Percentiles rank a stretch among this genome's conserved stretches.
These are phyloP conservation scores for Eupeodes luniger DNA, from an alignment of 2,888 invertebrate species.

Conservation along the genomic window DNA sequence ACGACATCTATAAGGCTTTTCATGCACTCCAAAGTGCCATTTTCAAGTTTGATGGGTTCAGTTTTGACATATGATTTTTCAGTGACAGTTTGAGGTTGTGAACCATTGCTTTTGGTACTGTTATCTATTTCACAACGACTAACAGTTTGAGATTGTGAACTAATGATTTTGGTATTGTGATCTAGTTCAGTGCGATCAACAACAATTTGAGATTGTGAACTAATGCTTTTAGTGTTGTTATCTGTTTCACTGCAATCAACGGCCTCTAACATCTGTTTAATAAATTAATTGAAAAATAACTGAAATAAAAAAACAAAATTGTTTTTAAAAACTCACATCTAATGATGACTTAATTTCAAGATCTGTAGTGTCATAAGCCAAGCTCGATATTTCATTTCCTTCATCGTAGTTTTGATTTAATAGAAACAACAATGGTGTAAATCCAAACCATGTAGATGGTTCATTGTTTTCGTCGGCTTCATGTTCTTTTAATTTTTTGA, in stretches of 20 bases:
- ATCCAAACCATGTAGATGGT: conserved; percentile 50
- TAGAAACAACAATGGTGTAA: conserved; percentile 41
- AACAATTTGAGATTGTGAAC: not conserved
- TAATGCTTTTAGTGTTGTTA: too few species aligned
- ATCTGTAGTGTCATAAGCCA: not conserved
- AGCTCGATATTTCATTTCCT: not conserved
- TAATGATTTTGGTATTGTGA: too few species aligned
- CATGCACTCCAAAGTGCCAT: conserved; percentile 22
- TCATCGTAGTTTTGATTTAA: not conserved
- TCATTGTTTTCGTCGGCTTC: not conserved
- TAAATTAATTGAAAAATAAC: not conserved
- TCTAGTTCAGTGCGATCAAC: too few species aligned
- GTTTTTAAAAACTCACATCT: conserved; percentile 19
- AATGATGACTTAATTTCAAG: not conserved
- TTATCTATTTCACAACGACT: not conserved
- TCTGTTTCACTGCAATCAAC: too few species aligned
- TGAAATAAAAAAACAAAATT: too few species aligned
- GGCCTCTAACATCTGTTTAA: too few species aligned
- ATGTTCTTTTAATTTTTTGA: not conserved
- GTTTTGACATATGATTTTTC: not conserved
- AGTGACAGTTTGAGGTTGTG: conserved; percentile 2
- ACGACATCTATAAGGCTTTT: conserved; percentile 37
- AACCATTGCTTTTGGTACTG: not conserved
- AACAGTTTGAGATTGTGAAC: not conserved
- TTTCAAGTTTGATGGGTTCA: not conserved